Evolutionary conservation across 2,888 invertebrate genomes (phyloP).

Genomic region (Marronus borbonicus): DNA sequence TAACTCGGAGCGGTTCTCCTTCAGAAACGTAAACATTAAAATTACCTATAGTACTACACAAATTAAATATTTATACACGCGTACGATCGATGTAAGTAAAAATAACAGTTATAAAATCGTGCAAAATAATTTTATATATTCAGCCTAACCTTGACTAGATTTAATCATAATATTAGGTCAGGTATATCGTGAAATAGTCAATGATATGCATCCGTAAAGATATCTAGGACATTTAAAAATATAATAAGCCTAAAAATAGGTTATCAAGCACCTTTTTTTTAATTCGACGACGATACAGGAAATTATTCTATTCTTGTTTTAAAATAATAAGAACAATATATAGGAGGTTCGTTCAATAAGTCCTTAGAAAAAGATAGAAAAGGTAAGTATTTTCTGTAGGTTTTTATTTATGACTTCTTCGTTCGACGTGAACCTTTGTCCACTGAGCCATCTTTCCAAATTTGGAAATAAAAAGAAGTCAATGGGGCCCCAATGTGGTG

Average conservation of each 20-base stretch:
- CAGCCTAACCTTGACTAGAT: slow-evolving; percentile 36
- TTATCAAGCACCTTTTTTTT: background rate
- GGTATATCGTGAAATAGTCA: slow-evolving; percentile 20
- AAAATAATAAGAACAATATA: too few relatives aligned
- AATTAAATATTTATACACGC: slow-evolving; percentile 24
- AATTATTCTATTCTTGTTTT: too few relatives aligned
- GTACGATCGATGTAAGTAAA: slow-evolving; percentile 11
- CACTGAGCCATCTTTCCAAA: too few relatives aligned
- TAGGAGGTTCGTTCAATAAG: too few relatives aligned
- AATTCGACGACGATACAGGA: too few relatives aligned
- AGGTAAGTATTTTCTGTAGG: too few relatives aligned
- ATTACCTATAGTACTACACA: slow-evolving; percentile 3
- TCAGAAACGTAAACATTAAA: background rate
- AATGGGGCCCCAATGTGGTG: too few relatives aligned
- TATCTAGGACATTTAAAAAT: slow-evolving; percentile 19
- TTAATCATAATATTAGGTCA: slow-evolving; percentile 45
- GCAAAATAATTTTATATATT: slow-evolving; percentile 37
- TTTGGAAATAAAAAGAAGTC: too few relatives aligned
- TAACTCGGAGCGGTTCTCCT: background rate
- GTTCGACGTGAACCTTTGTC: too few relatives aligned
- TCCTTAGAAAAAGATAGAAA: too few relatives aligned
- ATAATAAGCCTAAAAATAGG: background rate
- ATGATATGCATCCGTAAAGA: slow-evolving; percentile 10
- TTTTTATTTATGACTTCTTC: too few relatives aligned
- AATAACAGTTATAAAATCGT: slow-evolving; percentile 28